A percentile compares a stretch with the other conserved stretches of the same genome.
These are phyloP conservation scores for Melanerpes formicivorus DNA, from an alignment of 2,113 vertebrate species.

Conservation along the genomic window DNA sequence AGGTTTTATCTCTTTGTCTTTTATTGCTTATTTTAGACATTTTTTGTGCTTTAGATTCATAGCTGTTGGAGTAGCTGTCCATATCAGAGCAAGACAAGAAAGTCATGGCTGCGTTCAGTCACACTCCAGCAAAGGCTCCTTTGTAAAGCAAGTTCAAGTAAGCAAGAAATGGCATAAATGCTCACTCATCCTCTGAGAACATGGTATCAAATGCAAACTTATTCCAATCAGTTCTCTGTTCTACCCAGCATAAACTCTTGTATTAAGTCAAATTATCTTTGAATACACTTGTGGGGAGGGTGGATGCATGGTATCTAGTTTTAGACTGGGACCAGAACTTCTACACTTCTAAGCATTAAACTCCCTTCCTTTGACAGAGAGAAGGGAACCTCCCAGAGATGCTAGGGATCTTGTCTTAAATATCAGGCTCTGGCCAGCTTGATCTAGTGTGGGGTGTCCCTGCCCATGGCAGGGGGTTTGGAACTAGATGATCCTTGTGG, in stretches of 20 bases:
- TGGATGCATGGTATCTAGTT: not conserved
- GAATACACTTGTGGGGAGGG: not conserved
- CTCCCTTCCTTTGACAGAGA: not conserved
- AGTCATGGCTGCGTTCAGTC: not conserved
- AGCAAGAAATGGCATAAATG: not conserved
- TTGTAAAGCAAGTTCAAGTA: not conserved
- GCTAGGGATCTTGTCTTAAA: not conserved
- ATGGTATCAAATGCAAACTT: not conserved
- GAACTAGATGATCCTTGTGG: too few species aligned
- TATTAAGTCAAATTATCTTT: not conserved
- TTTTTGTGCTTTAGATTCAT: not conserved
- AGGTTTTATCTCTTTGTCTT: not conserved
- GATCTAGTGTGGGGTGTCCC: too few species aligned
- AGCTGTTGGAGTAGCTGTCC: not conserved
- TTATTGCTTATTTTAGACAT: slow-evolving; percentile 27
- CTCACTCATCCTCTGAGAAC: not conserved
- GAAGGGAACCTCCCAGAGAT: not conserved
- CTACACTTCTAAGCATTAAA: not conserved
- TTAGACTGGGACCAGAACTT: not conserved
- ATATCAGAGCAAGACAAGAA: not conserved
- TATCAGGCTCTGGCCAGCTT: too few species aligned
- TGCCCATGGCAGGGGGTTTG: too few species aligned
- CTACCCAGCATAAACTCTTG: not conserved
- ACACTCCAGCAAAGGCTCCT: not conserved
- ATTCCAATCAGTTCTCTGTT: not conserved